Conservation (phyloP, 2,888 invertebrate genomes). For the Drosophila hawaiiensis region DNA sequence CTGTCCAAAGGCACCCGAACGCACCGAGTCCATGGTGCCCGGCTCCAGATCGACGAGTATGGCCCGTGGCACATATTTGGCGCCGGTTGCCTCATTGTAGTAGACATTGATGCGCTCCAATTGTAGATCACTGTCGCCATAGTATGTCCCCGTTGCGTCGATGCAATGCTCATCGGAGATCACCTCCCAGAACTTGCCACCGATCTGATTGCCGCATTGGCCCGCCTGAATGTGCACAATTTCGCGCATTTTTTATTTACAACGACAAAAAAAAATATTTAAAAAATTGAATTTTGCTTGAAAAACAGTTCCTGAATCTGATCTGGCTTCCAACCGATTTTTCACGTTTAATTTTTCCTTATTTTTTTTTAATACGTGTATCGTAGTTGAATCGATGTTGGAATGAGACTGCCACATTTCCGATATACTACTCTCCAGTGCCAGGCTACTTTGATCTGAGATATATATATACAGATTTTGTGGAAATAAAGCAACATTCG, state of each 20-base stretch:
- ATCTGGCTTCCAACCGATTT: conserved; percentile 26
- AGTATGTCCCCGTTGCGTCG: conserved; percentile 95
- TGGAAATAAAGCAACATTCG: background rate
- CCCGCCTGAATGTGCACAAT: conserved; percentile 98
- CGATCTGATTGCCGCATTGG: conserved; percentile 98
- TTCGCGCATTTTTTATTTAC: conserved; percentile 91
- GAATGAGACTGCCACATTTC: conserved; percentile 38
- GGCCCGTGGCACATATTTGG: conserved; percentile 97
- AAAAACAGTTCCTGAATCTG: conserved; percentile 8
- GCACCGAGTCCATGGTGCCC: conserved; percentile 98
- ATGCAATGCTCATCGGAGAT: conserved; percentile 98
- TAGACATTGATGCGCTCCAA: conserved; percentile 97
- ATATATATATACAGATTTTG: background rate
- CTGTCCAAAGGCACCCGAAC: conserved; percentile 96
- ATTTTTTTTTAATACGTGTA: conserved; percentile 59
- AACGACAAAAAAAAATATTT: conserved; percentile 5
- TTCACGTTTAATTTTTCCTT: conserved; percentile 57
- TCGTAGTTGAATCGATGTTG: conserved; percentile 55
- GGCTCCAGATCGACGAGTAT: conserved; percentile 98
- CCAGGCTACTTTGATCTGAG: conserved; percentile 49
- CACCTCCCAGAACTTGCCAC: conserved; percentile 98
- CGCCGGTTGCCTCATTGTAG: conserved; percentile 97
- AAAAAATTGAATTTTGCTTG: conserved; percentile 13
- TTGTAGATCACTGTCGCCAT: conserved; percentile 96
- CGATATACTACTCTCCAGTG: conserved; percentile 7